Evolutionary conservation across 2,113 vertebrate genomes (phyloP).

Genomic region (Tylochromis polylepis): DNA sequence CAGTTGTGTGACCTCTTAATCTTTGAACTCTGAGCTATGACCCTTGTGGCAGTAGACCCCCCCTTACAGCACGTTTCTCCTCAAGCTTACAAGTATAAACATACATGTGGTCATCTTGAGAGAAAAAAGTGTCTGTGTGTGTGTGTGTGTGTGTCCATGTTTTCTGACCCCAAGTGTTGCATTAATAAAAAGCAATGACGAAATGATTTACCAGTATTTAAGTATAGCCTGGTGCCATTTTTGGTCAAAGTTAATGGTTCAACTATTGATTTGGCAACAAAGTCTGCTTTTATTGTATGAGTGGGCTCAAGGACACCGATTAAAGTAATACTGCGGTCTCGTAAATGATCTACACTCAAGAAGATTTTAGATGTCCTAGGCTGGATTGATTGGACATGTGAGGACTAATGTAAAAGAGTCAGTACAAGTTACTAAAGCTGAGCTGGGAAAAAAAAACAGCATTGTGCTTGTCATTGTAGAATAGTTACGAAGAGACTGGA

Average conservation of each 20-base stretch:
- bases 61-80: conserved; percentile 35
- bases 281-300: background rate
- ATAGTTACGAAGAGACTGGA: background rate
- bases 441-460: background rate
- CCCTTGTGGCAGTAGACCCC: conserved; percentile 19
- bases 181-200: conserved; percentile 16
- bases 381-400: background rate
- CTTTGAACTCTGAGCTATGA: conserved; percentile 49
- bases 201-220: background rate
- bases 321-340: background rate
- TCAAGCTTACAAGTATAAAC: conserved; percentile 19
- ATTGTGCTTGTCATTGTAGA: background rate
- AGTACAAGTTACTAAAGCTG: background rate
- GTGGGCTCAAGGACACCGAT: conserved; percentile 18
- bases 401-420: background rate
- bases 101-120: background rate
- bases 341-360: conserved; percentile 15
- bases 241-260: conserved; percentile 33
- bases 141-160: background rate
- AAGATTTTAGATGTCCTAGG: background rate
- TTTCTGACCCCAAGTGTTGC: background rate
- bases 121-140: background rate
- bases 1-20: conserved; percentile 40
- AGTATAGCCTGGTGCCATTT: background rate
- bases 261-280: conserved; percentile 44